Percentiles rank a stretch among this genome's conserved stretches.
Evolutionary conservation across 2,113 vertebrate genomes (phyloP).

Genomic region (Blennius ocellaris): DNA sequence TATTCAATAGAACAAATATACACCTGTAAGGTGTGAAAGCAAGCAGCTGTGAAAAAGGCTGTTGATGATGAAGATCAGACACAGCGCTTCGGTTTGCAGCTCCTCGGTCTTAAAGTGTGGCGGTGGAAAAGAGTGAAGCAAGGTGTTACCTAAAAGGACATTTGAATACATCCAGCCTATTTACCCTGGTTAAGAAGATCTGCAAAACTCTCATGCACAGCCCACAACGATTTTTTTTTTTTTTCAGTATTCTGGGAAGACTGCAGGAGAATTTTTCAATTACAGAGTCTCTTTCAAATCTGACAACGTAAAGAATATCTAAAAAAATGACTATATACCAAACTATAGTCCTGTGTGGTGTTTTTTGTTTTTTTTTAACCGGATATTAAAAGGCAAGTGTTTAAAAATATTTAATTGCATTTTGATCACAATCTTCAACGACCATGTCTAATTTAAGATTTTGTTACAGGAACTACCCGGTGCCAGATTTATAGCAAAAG

Average conservation of each 20-base stretch:
- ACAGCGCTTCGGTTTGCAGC: not conserved
- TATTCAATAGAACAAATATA: not conserved
- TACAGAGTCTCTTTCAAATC: not conserved
- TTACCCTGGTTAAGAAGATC: not conserved
- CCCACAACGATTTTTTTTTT: not conserved
- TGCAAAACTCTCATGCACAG: not conserved
- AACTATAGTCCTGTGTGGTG: not conserved
- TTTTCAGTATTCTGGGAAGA: not conserved
- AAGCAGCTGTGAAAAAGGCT: constrained; percentile 7
- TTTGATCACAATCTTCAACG: too few relatives aligned
- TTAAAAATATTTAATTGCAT: not conserved
- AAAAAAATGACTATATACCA: not conserved
- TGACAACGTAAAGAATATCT: not conserved
- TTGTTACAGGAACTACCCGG: too few relatives aligned
- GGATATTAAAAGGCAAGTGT: not conserved
- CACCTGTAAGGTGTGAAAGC: constrained; percentile 2
- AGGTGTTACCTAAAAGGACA: not conserved
- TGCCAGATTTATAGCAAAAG: too few relatives aligned
- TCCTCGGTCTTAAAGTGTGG: constrained; percentile 4
- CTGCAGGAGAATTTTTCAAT: not conserved
- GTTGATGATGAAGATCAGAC: constrained; percentile 10
- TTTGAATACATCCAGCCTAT: not conserved
- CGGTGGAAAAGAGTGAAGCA: not conserved
- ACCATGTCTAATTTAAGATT: too few relatives aligned
- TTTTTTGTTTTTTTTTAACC: not conserved